Percentiles rank a stretch among this genome's conserved stretches.
phyloP scores from a whole-genome alignment of 2,113 vertebrate genomes.

The Sylvilagus bachmani region DNA sequence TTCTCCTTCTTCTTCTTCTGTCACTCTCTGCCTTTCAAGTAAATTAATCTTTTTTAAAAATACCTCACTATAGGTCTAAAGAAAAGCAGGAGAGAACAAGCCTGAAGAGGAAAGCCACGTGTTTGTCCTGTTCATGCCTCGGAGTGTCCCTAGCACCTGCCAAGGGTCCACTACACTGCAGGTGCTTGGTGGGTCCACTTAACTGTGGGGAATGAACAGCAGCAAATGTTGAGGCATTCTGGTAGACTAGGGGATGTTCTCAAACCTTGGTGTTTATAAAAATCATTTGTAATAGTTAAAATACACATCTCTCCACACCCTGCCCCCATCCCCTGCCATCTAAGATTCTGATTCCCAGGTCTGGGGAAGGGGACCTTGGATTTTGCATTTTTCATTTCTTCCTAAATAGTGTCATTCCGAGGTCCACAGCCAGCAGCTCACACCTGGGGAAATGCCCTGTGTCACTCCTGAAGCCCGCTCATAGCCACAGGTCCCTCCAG shows the following conservation, averaged over 20 bases:
- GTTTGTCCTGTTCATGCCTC: not conserved
- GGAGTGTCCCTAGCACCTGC: no score
- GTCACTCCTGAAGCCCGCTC: not conserved
- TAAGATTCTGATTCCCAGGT: not conserved
- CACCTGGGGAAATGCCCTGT: not conserved
- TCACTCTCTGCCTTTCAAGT: no score
- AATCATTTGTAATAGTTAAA: not conserved
- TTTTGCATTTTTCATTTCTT: not conserved
- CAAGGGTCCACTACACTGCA: not conserved
- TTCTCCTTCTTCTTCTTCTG: no score
- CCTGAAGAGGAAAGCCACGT: accelerated
- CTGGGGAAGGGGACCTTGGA: not conserved
- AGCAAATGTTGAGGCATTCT: not conserved
- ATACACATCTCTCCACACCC: not conserved
- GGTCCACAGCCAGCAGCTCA: not conserved
- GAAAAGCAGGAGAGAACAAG: not conserved
- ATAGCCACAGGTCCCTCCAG: not conserved
- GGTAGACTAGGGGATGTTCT: not conserved
- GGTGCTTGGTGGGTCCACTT: not conserved
- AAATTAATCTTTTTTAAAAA: no score
- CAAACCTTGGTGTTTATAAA: not conserved
- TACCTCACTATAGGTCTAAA: not conserved
- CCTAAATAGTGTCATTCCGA: not conserved
- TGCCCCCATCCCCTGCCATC: no score
- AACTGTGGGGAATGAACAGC: not conserved